These are phyloP conservation scores for Heterotilapia buettikoferi DNA, from an alignment of 2,113 vertebrate genomes.

Conservation along the genomic window DNA sequence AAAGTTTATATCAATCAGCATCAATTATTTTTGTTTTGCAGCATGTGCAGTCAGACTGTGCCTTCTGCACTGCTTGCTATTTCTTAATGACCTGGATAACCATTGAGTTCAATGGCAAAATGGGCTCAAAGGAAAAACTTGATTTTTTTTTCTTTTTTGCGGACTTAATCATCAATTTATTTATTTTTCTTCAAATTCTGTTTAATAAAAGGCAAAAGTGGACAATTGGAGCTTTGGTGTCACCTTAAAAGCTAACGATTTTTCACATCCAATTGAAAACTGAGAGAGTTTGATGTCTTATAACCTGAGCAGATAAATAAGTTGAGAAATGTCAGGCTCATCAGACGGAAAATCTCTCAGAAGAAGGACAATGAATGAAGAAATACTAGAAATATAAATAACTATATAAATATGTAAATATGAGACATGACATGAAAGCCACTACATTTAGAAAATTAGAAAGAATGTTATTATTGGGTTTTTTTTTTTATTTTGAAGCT, in stretches of 20 bases:
- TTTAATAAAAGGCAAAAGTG: conserved; percentile 14
- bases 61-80: conserved; percentile 39
- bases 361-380: neutral
- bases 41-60: neutral
- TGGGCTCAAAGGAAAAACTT: conserved; percentile 28
- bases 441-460: neutral
- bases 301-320: neutral
- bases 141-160: neutral
- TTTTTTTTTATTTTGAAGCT: conserved; percentile 6
- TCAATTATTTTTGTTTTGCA: conserved; percentile 53
- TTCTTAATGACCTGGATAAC: conserved; percentile 54
- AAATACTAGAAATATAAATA: neutral
- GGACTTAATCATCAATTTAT: neutral
- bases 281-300: neutral
- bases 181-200: neutral
- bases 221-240: neutral
- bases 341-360: neutral
- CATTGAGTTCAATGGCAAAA: conserved; percentile 23
- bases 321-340: neutral
- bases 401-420: neutral
- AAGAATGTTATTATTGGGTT: neutral
- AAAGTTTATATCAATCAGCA: conserved; percentile 39
- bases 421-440: conserved; percentile 13
- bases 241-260: neutral
- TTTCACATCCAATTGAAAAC: neutral